Percentiles rank a stretch among this genome's conserved stretches.
Evolutionary conservation across 2,888 invertebrate genomes (phyloP).

Genomic region (Litoditis marina): DNA sequence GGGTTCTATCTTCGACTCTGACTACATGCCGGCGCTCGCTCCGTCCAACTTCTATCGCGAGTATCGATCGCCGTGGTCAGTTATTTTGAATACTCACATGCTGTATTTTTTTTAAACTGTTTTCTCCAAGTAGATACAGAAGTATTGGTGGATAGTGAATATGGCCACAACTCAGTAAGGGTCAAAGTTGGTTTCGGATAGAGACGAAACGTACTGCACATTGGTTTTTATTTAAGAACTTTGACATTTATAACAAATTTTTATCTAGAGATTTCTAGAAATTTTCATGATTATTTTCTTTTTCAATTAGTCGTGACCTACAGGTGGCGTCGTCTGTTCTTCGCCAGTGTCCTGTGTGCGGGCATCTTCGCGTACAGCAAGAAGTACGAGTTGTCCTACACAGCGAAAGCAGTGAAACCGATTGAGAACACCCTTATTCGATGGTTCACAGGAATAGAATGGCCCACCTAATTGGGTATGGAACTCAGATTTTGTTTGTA

Average conservation of each 20-base stretch:
- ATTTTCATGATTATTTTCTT: no score
- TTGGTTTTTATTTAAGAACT: no score
- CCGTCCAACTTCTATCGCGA: constrained; percentile 5
- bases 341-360: constrained; percentile 19
- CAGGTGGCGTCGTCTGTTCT: constrained; percentile 32
- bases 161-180: no score
- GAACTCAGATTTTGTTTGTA: constrained; percentile 11
- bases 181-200: no score
- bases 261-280: no score
- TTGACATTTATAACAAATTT: no score
- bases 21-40: constrained; percentile 8
- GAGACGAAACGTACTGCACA: no score
- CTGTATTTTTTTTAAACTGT: no score
- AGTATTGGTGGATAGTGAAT: no score
- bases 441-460: constrained; percentile 14
- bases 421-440: constrained; percentile 19
- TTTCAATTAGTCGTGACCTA: no score
- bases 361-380: constrained; percentile 33
- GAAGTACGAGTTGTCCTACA: constrained; percentile 31
- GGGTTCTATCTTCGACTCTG: constrained; percentile 13
- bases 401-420: constrained; percentile 26
- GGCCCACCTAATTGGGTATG: constrained; percentile 10
- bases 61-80: constrained; percentile 6
- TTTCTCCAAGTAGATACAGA: no score
- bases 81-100: no score